phyloP scores from a whole-genome alignment of 2,113 vertebrate species.

The Loxodonta africana region DNA sequence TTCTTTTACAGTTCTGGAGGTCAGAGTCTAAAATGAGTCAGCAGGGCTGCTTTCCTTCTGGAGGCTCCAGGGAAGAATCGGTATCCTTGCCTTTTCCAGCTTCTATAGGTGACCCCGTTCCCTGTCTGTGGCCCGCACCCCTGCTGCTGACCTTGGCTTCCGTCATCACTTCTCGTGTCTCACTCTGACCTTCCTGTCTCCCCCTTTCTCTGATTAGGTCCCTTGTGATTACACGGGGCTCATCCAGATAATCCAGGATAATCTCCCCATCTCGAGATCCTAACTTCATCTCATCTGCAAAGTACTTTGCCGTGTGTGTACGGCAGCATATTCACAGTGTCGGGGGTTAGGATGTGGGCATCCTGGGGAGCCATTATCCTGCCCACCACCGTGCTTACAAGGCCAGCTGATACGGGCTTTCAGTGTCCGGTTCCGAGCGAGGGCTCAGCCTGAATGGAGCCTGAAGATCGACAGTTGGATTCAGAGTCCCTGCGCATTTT shows the following conservation, averaged over 20 bases:
- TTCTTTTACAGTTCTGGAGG: neutral
- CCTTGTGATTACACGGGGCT: neutral
- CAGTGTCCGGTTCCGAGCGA: neutral
- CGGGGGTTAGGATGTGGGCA: no score
- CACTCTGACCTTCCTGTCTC: neutral
- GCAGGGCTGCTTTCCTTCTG: neutral
- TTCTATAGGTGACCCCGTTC: neutral
- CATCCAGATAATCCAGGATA: neutral
- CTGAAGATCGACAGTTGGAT: neutral
- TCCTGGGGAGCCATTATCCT: neutral
- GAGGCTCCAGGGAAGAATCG: neutral
- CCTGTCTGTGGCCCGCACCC: neutral
- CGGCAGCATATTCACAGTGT: neutral
- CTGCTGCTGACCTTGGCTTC: neutral
- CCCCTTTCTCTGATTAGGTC: neutral
- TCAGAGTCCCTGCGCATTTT: neutral
- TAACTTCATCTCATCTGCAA: neutral
- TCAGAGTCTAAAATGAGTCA: no score
- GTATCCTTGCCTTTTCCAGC: neutral
- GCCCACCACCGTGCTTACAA: neutral
- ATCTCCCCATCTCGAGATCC: neutral
- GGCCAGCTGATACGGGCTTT: no score
- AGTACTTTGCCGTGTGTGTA: neutral
- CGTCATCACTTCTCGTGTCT: rapidly evolving
- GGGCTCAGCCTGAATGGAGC: neutral